A percentile compares a stretch with the other conserved stretches of the same genome.
Evolutionary conservation across 2,888 invertebrate genomes (phyloP).

Genomic region (Heteromurus nitidus): DNA sequence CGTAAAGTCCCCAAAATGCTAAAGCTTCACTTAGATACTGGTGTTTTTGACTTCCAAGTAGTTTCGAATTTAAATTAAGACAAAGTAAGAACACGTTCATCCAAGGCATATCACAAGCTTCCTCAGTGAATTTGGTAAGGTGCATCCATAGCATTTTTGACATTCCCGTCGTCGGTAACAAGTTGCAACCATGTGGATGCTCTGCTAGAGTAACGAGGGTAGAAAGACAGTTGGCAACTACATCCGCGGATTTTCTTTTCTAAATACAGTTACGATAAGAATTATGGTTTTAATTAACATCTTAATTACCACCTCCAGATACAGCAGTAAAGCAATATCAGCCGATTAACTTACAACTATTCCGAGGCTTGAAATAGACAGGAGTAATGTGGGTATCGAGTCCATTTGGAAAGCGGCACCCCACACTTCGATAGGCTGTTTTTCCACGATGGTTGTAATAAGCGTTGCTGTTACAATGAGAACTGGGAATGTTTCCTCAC

Average conservation of each 20-base stretch:
- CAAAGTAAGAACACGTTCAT: conserved; percentile 67
- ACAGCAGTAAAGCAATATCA: not conserved
- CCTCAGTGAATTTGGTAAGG: conserved; percentile 56
- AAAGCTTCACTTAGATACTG: conserved; percentile 69
- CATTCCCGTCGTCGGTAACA: conserved; percentile 60
- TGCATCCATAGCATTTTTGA: conserved; percentile 39
- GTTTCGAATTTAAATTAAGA: conserved; percentile 65
- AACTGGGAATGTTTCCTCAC: conserved; percentile 43
- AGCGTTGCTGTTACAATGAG: conserved; percentile 59
- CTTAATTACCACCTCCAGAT: too few relatives aligned
- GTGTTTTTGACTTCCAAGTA: conserved; percentile 63
- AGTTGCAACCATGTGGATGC: conserved; percentile 46
- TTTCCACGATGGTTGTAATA: conserved; percentile 59
- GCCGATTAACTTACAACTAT: conserved; percentile 60
- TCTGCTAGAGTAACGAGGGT: conserved; percentile 63
- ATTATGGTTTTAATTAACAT: too few relatives aligned
- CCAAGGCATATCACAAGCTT: conserved; percentile 59
- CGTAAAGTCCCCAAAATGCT: conserved; percentile 70
- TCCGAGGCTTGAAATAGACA: conserved; percentile 61
- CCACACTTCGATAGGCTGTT: conserved; percentile 63
- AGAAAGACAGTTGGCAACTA: conserved; percentile 67
- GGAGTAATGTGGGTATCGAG: conserved; percentile 54
- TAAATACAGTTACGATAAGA: conserved; percentile 36
- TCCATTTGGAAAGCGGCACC: conserved; percentile 51
- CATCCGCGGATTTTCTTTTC: conserved; percentile 64